phyloP scores from a whole-genome alignment of 2,888 invertebrate genomes.

The Gari tellinella region DNA sequence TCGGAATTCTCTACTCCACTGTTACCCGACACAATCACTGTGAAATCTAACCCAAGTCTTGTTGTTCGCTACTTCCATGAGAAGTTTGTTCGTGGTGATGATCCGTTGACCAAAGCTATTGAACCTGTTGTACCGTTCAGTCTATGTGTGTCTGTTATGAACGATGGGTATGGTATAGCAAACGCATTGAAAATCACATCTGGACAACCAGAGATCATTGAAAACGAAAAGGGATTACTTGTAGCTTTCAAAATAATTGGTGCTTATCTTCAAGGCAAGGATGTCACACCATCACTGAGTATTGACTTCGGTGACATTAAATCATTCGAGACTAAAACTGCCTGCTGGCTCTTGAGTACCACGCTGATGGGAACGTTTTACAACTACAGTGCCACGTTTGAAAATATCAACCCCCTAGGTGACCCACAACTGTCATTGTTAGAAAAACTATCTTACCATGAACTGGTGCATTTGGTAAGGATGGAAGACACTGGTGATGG shows the following conservation, averaged over 20 bases:
- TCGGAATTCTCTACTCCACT: conserved; percentile 63
- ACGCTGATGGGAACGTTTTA: conserved; percentile 67
- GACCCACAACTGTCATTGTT: conserved; percentile 68
- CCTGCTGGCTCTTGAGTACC: conserved; percentile 68
- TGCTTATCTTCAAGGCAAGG: conserved; percentile 52
- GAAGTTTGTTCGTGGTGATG: conserved; percentile 69
- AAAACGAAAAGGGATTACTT: conserved; percentile 72
- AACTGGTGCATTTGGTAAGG: conserved; percentile 62
- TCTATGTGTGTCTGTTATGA: conserved; percentile 65
- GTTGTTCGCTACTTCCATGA: conserved; percentile 71
- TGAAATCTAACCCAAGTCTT: conserved; percentile 71
- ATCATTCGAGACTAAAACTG: conserved; percentile 16
- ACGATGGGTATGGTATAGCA: conserved; percentile 66
- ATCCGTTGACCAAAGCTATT: conserved; percentile 62
- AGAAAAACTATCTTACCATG: conserved; percentile 61
- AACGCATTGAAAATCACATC: conserved; percentile 65
- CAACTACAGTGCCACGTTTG: conserved; percentile 39
- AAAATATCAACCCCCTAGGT: conserved; percentile 70
- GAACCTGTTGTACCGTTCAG: conserved; percentile 70
- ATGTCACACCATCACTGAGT: conserved; percentile 27
- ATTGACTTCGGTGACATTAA: no score
- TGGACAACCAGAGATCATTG: conserved; percentile 73
- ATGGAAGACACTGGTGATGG: conserved; percentile 22
- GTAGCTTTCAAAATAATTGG: conserved; percentile 68
- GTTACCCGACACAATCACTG: conserved; percentile 71